Evolutionary conservation across 2,113 vertebrate species (phyloP).

Genomic region (Petrocephalus zakoni): DNA sequence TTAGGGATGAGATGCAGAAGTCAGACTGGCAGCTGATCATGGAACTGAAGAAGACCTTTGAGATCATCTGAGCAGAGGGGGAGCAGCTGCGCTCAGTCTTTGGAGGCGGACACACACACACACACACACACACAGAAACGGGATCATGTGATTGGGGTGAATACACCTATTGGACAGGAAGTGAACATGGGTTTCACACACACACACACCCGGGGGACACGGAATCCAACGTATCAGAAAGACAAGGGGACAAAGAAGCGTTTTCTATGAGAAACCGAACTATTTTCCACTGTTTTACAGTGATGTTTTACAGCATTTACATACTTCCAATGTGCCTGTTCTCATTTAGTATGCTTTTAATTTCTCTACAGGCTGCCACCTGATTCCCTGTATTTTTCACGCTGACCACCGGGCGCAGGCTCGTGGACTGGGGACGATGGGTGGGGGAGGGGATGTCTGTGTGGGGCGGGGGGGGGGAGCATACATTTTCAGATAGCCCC

Average conservation of each 20-base stretch:
- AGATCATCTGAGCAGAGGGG: conserved; percentile 80
- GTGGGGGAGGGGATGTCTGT: background rate
- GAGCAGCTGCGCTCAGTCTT: conserved; percentile 20
- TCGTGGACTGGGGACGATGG: background rate
- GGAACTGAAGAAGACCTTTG: conserved; percentile 97
- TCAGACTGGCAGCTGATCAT: conserved; percentile 97
- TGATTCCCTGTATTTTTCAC: background rate
- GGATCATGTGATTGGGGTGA: background rate
- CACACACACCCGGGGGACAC: background rate
- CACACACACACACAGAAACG: conserved; percentile 26
- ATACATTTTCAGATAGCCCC: background rate
- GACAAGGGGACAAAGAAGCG: conserved; percentile 50
- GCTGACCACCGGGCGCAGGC: conserved; percentile 56
- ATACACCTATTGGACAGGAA: background rate
- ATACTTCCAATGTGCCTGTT: conserved; percentile 78
- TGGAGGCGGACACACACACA: background rate
- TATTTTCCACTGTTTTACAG: conserved; percentile 82
- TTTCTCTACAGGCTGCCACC: background rate
- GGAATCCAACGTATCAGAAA: background rate
- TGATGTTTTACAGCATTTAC: conserved; percentile 67
- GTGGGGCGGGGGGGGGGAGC: conserved; percentile 32
- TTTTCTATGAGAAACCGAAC: conserved; percentile 87
- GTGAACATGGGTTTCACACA: background rate
- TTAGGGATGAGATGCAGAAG: conserved; percentile 97
- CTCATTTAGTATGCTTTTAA: conserved; percentile 17